Percentiles rank a stretch among this genome's conserved stretches.
Conservation (phyloP, 2,888 invertebrate species). For the Rhaphigaster nebulosa region DNA sequence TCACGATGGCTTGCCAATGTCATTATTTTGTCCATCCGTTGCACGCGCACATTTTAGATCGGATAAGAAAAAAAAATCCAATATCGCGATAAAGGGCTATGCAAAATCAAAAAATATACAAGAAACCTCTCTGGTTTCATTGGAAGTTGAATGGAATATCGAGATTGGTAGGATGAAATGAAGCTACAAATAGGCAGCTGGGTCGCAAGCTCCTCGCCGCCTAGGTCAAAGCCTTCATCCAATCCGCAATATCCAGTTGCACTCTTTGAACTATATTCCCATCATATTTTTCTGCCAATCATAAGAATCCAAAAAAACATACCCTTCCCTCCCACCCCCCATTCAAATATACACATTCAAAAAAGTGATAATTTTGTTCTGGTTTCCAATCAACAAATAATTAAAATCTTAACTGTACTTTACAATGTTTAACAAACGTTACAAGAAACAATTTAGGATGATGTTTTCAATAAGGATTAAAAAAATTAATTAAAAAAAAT, state of each 20-base stretch:
- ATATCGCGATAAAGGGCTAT: neutral
- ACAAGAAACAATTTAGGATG: neutral
- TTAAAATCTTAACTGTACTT: neutral
- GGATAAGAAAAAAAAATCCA: neutral
- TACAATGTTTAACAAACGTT: neutral
- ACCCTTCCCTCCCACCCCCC: too few relatives aligned
- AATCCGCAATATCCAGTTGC: slow-evolving; percentile 8
- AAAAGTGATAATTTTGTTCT: neutral
- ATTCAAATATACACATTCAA: neutral
- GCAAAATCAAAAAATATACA: neutral
- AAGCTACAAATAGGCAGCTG: slow-evolving; percentile 19
- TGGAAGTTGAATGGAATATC: slow-evolving; percentile 20
- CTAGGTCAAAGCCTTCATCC: neutral
- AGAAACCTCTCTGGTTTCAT: neutral
- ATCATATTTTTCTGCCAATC: neutral
- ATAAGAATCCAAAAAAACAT: neutral
- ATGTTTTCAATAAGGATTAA: neutral
- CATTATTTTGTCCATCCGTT: neutral
- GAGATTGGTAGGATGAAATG: neutral
- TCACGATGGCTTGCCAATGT: neutral
- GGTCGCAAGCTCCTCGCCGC: neutral
- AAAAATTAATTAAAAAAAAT: too few relatives aligned
- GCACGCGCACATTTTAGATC: neutral
- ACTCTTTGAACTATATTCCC: neutral
- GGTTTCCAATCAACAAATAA: neutral